Evolutionary conservation across 2,888 invertebrate genomes (phyloP).

Genomic region (Brachyptera risi): DNA sequence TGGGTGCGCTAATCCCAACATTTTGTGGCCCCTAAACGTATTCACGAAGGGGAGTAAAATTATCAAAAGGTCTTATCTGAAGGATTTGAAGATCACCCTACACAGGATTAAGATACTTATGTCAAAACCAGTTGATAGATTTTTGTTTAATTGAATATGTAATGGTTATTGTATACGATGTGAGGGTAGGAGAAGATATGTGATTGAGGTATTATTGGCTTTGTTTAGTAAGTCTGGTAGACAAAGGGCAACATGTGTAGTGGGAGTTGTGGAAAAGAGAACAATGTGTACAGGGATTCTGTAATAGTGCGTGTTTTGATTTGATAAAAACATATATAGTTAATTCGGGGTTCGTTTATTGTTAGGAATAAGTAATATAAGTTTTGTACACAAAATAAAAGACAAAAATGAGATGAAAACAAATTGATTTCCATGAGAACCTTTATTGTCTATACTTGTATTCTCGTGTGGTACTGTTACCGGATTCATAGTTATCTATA

Average conservation of each 20-base stretch:
- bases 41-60: not conserved
- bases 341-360: no score
- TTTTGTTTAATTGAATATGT: conserved; percentile 72
- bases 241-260: conserved; percentile 31
- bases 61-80: not conserved
- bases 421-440: no score
- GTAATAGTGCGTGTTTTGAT: not conserved
- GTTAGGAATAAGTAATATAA: no score
- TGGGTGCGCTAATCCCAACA: conserved; percentile 21
- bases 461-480: no score
- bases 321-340: not conserved
- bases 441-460: no score
- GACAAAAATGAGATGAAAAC: no score
- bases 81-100: conserved; percentile 29
- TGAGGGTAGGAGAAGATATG: not conserved
- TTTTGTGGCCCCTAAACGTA: conserved; percentile 18
- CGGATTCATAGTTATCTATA: no score
- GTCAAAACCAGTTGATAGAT: conserved; percentile 51
- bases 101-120: conserved; percentile 43
- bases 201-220: conserved; percentile 10
- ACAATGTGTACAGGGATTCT: not conserved
- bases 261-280: not conserved
- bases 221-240: conserved; percentile 15
- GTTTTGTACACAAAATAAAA: no score
- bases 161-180: conserved; percentile 43